phyloP scores from a whole-genome alignment of 2,888 invertebrate species.

The Macrophya annulata region DNA sequence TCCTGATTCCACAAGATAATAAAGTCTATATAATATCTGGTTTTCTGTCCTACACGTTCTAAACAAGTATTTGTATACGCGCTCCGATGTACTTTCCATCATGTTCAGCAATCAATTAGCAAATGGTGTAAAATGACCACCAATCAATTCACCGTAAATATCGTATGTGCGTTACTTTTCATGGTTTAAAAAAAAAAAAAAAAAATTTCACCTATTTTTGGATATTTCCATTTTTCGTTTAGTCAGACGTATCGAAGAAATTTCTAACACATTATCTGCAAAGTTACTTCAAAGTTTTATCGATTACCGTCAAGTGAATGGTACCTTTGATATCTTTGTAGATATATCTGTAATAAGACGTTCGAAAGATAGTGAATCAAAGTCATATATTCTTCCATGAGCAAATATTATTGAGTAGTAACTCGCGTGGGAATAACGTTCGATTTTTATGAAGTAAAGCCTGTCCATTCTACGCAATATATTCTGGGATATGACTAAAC shows the following conservation, averaged over 20 bases:
- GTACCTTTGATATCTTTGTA: not conserved
- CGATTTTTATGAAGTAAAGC: not conserved
- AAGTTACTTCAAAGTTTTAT: not conserved
- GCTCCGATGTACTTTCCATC: conserved; percentile 37
- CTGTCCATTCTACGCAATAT: not conserved
- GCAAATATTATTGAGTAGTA: not conserved
- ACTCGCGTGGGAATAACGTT: not conserved
- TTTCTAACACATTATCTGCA: not conserved
- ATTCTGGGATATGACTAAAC: not conserved
- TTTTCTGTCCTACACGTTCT: not conserved
- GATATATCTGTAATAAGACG: not conserved
- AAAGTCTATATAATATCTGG: conserved; percentile 13
- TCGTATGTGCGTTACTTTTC: not conserved
- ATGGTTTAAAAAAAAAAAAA: no score
- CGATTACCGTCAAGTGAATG: not conserved
- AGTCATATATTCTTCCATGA: not conserved
- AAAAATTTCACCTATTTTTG: not conserved
- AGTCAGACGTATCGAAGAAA: not conserved
- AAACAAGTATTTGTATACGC: conserved; percentile 20
- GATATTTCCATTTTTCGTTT: not conserved
- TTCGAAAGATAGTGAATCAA: not conserved
- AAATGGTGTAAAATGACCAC: not conserved
- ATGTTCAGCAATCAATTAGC: not conserved
- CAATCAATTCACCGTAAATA: conserved; percentile 13
- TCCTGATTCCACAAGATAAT: conserved; percentile 42